Evolutionary conservation across 2,888 invertebrate species (phyloP).

Genomic region (Megastigmus dorsalis): DNA sequence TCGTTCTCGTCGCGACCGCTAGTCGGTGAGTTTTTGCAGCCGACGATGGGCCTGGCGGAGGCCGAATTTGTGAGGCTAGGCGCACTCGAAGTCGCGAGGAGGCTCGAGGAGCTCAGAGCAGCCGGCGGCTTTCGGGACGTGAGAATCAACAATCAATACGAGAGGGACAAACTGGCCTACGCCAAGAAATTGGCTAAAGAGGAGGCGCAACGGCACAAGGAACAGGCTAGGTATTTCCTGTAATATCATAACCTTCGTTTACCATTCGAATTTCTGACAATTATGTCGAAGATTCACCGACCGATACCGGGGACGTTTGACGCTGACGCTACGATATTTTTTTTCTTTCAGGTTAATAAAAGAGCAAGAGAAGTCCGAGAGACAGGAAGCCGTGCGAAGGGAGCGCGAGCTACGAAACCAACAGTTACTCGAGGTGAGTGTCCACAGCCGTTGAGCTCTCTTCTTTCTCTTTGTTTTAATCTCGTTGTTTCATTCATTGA

Average conservation of each 20-base stretch:
- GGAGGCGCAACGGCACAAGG: conserved; percentile 77
- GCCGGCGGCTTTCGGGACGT: conserved; percentile 80
- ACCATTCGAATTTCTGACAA: too few species aligned
- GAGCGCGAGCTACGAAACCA: conserved; percentile 89
- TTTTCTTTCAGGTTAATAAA: conserved; percentile 80
- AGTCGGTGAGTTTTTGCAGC: conserved; percentile 93
- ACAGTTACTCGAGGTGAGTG: conserved; percentile 89
- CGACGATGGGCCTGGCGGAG: conserved; percentile 77
- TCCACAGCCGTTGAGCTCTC: conserved; percentile 4
- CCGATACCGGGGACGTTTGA: too few species aligned
- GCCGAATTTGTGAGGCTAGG: conserved; percentile 85
- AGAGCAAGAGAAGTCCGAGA: conserved; percentile 86
- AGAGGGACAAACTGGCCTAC: conserved; percentile 74
- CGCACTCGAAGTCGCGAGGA: conserved; percentile 88
- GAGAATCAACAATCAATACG: conserved; percentile 70
- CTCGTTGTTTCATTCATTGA: conserved; percentile 71
- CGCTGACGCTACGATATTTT: too few species aligned
- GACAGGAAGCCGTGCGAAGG: conserved; percentile 87
- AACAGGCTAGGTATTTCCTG: conserved; percentile 73
- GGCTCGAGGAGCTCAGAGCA: conserved; percentile 79
- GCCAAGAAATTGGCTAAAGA: conserved; percentile 85
- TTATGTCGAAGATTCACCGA: too few species aligned
- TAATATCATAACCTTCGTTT: too few species aligned
- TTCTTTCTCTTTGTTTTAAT: conserved; percentile 57
- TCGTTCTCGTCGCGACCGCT: conserved; percentile 92